These are phyloP conservation scores for Chaetogeoica ovagalla DNA, from an alignment of 2,888 invertebrate species.

Conservation along the genomic window DNA sequence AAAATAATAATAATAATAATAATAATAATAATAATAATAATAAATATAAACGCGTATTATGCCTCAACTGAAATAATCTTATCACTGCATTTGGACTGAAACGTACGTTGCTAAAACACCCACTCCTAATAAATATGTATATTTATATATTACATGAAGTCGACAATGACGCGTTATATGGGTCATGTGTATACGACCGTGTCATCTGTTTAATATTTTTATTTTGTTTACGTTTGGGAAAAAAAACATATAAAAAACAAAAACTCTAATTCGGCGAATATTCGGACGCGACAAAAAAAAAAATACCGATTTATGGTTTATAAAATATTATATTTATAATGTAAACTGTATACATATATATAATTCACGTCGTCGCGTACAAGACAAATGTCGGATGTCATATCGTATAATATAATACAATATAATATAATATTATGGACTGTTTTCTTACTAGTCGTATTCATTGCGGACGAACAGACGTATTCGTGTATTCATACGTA, in stretches of 20 bases:
- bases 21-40: too few species aligned
- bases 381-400: too few species aligned
- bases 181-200: too few species aligned
- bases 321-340: neutral
- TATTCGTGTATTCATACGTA: neutral
- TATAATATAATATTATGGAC: too few species aligned
- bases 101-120: neutral
- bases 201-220: neutral
- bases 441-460: too few species aligned
- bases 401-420: too few species aligned
- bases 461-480: too few species aligned
- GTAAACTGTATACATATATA: neutral
- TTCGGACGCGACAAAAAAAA: conserved; percentile 3
- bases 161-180: neutral
- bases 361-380: too few species aligned
- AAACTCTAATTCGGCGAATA: neutral
- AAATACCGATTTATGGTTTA: conserved; percentile 34
- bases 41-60: too few species aligned
- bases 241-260: neutral
- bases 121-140: too few species aligned
- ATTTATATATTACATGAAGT: neutral
- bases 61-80: neutral
- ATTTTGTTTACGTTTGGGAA: conserved; percentile 15
- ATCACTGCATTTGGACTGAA: neutral
- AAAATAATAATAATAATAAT: too few species aligned